These are phyloP conservation scores for Ips nitidus DNA, from an alignment of 1,140 invertebrate genomes.

Conservation along the genomic window DNA sequence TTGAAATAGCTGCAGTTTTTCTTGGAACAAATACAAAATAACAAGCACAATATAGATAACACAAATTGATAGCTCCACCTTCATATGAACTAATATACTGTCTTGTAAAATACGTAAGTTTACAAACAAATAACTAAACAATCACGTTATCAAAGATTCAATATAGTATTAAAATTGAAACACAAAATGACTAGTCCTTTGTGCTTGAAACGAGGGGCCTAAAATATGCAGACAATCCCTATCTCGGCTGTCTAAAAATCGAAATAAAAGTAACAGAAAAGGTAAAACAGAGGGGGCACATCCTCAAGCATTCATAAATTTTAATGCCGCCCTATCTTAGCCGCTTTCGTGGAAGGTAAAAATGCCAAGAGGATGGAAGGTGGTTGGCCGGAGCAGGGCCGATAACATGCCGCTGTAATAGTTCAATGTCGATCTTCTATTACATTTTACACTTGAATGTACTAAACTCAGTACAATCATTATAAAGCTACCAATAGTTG, in stretches of 20 bases:
- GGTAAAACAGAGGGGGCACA: conserved; percentile 9
- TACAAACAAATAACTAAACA: too few relatives aligned
- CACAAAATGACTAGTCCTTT: too few relatives aligned
- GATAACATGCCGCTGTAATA: conserved; percentile 6
- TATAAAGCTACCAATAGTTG: too few relatives aligned
- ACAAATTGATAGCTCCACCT: too few relatives aligned
- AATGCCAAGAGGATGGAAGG: conserved; percentile 21
- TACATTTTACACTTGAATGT: not conserved
- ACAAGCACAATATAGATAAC: too few relatives aligned
- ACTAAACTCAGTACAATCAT: conserved; percentile 2
- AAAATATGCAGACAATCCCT: conserved; percentile 2
- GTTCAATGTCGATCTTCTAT: conserved; percentile 6
- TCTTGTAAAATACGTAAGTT: too few relatives aligned
- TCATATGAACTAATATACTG: too few relatives aligned
- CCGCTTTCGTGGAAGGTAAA: conserved; percentile 24
- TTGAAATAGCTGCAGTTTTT: too few relatives aligned
- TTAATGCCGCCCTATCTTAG: conserved; percentile 19
- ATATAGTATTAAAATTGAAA: too few relatives aligned
- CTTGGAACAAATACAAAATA: too few relatives aligned
- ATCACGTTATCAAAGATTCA: too few relatives aligned
- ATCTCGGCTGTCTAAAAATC: not conserved
- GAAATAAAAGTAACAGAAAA: conserved; percentile 13
- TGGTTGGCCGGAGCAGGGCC: conserved; percentile 17
- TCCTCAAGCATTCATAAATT: conserved; percentile 19
- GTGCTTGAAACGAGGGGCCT: not conserved